Evolutionary conservation across 2,113 vertebrate species (phyloP), one percentile per base, ranked within the genome.

Genomic region (Epinephelus cyanopodus): DNA sequence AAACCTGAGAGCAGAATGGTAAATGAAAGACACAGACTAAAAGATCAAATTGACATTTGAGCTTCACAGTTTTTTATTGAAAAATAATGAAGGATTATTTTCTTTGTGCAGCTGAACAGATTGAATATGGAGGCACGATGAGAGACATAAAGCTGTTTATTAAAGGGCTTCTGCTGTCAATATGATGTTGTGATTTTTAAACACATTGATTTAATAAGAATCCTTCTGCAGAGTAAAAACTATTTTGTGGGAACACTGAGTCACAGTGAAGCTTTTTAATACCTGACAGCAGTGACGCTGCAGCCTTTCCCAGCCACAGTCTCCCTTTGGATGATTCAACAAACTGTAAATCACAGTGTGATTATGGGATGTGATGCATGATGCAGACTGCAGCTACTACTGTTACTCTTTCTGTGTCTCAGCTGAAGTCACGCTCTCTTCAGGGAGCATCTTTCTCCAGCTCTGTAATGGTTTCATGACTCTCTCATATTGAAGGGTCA

Each of bases 381-480:
- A 77, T 50, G 50, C 9, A 33, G 23, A 64, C 66, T 71, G 29
- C 9, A 70, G n/a, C 21, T 56, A 13, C 6, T 57, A 37, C 60
- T 39, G 6, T 17, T 27, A 14, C n/a, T 21, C 2, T 2, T 37
- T 48, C 13, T 25, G 54, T 45, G 21, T 75, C 25, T 50, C n/a
- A n/a, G n/a, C 17, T 19, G 7, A 72, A 72, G n/a, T 73, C 69
- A 50, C 74, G 50, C 68, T 48, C 13, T 58, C n/a, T 64, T 63
- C 11, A 52, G 60, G 63, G 84, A 76, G 54, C 23, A 9, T 84
- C 42, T 64, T 60, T 48, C 71, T 77, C 45, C 65, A 77, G 63
- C 29, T 74, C 62, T 70, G 27, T 66, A 54, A 68, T 50, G 50
- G 52, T 79, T 72, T 64, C 33, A 39, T 11, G 17, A 57, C 3